Percentiles rank a stretch among this genome's conserved stretches.
phyloP scores from a whole-genome alignment of 1,140 invertebrate species.

The Lepidurus couesii region DNA sequence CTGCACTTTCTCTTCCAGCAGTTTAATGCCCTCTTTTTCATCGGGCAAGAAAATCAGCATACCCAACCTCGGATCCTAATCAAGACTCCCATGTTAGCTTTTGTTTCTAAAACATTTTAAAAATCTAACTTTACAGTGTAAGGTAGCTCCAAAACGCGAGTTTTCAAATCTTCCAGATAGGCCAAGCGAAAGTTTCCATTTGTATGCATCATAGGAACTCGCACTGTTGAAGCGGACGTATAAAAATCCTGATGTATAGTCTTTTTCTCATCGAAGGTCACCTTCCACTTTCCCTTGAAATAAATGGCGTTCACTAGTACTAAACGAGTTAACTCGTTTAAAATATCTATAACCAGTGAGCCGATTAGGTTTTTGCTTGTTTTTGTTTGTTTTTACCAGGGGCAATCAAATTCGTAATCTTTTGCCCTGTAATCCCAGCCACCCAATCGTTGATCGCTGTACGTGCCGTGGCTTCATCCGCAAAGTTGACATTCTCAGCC shows the following conservation, averaged over 20 bases:
- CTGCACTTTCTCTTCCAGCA: constrained; percentile 54
- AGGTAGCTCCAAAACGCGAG: constrained; percentile 62
- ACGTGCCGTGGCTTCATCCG: constrained; percentile 39
- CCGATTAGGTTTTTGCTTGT: not conserved
- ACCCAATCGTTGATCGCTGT: constrained; percentile 65
- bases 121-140: constrained; percentile 50
- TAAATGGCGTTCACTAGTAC: constrained; percentile 77
- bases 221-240: constrained; percentile 44
- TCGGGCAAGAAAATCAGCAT: constrained; percentile 68
- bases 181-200: constrained; percentile 53
- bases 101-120: constrained; percentile 12
- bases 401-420: constrained; percentile 62
- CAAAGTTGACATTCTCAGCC: constrained; percentile 53
- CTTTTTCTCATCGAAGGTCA: constrained; percentile 53
- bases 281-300: constrained; percentile 75
- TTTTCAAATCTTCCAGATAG: constrained; percentile 52
- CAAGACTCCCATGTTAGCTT: constrained; percentile 41
- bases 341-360: constrained; percentile 36
- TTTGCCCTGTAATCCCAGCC: constrained; percentile 60
- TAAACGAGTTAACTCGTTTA: constrained; percentile 53
- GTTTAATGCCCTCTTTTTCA: constrained; percentile 52
- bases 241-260: constrained; percentile 57
- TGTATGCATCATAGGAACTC: constrained; percentile 61
- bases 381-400: constrained; percentile 45
- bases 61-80: constrained; percentile 60